Conservation (phyloP, 2,797 vertebrate species). For the Bovichtus variegatus region DNA sequence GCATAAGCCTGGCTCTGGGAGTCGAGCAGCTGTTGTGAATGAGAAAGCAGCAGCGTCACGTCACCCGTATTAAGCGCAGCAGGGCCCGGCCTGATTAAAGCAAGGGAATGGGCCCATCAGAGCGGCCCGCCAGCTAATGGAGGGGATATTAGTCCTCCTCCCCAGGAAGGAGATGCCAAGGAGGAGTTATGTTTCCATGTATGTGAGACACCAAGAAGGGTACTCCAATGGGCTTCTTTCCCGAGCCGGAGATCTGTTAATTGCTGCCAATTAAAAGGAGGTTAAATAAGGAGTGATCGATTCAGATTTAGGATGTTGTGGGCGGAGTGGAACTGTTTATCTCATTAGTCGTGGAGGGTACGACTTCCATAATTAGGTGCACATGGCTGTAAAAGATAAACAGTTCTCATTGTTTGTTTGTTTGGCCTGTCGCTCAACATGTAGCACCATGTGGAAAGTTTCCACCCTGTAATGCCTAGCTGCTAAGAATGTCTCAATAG, state of each 20-base stretch:
- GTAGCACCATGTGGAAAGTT: constrained; percentile 65
- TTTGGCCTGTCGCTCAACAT: constrained; percentile 76
- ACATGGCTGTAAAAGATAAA: constrained; percentile 81
- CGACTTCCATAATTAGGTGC: constrained; percentile 76
- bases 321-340: constrained; percentile 74
- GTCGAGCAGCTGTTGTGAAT: constrained; percentile 87
- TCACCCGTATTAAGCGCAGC: constrained; percentile 80
- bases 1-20: constrained; percentile 86
- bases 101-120: constrained; percentile 77
- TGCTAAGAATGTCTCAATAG: constrained; percentile 51
- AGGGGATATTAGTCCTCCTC: constrained; percentile 72
- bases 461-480: constrained; percentile 53
- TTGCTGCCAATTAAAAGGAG: constrained; percentile 76
- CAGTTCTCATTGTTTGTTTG: constrained; percentile 80
- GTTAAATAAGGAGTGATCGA: constrained; percentile 81
- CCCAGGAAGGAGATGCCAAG: constrained; percentile 76
- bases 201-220: constrained; percentile 65
- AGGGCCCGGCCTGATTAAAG: constrained; percentile 82
- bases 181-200: constrained; percentile 78
- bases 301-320: constrained; percentile 77
- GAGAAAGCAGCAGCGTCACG: constrained; percentile 82
- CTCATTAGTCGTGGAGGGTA: constrained; percentile 78
- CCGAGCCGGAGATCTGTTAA: constrained; percentile 76
- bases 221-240: constrained; percentile 67
- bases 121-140: constrained; percentile 74